A percentile compares a stretch with the other conserved stretches of the same genome.
These are phyloP conservation scores for Caranx ignobilis DNA, from an alignment of 2,113 vertebrate genomes.

Conservation along the genomic window DNA sequence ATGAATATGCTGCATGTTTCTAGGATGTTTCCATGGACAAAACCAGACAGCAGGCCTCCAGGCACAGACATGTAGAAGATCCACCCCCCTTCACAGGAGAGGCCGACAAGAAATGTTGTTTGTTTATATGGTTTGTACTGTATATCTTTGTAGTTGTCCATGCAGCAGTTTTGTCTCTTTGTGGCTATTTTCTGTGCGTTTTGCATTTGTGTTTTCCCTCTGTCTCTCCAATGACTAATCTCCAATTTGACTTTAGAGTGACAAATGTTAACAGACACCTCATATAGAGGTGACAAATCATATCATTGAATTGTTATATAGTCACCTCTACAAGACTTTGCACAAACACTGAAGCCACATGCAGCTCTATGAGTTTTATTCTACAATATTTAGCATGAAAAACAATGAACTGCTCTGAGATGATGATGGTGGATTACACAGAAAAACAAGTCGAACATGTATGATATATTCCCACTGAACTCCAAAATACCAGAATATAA, in stretches of 20 bases:
- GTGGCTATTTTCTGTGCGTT: neutral
- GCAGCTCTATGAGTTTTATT: neutral
- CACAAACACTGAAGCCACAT: neutral
- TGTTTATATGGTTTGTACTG: neutral
- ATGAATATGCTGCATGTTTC: neutral
- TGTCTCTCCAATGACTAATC: too few species aligned
- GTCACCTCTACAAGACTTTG: neutral
- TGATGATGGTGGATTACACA: neutral
- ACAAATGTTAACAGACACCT: too few species aligned
- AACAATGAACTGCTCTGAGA: neutral
- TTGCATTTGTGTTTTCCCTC: too few species aligned
- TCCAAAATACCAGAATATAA: conserved; percentile 30
- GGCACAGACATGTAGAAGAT: neutral
- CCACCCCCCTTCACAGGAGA: neutral
- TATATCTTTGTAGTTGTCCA: neutral
- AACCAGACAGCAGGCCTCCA: neutral
- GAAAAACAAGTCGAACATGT: neutral
- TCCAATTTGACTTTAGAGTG: too few species aligned
- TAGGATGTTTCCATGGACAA: neutral
- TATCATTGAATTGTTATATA: too few species aligned
- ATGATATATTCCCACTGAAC: neutral
- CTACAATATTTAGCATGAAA: conserved; percentile 28
- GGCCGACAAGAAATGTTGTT: neutral
- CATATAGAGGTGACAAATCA: too few species aligned
- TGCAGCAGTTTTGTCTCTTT: neutral